Evolutionary conservation across 2,797 vertebrate genomes (phyloP), one percentile per base, ranked within the genome.

Genomic region (Luscinia luscinia): DNA sequence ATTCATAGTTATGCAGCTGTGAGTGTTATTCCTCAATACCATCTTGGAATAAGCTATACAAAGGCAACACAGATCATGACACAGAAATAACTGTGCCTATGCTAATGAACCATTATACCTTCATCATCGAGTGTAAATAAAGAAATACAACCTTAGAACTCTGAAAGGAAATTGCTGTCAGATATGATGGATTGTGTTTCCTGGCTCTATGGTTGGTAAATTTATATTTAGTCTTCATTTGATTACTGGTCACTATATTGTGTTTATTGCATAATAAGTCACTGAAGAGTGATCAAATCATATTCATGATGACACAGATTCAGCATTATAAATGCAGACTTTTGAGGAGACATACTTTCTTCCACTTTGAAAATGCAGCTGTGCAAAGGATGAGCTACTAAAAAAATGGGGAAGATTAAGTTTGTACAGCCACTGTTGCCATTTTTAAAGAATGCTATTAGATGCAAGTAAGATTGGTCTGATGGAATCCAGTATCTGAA

Each of bases 101-200:
- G 51, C 40, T 87, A 95, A 94, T 86, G 87, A 89, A 46, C 62
- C 68, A 68, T 93, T 92, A 85, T 89, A 72, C 54, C n/a, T 41
- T 79, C 90, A 51, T 73, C 59, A 86, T 28, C 6, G 34, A 90
- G 69, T 45, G 49, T 86, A 94, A 94, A 91, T 89, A 94, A 89
- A 91, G 68, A 93, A 94, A 84, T 75, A 58, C 20, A 74, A 28
- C 54, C 78, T 61, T 83, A 36, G 30, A 88, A 34, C 5, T 80
- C 62, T 73, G 69, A 87, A 91, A 91, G 90, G 82, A 96, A 96
- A 87, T 89, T 92, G 66, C 76, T 93, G 82, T 91, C 93, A 94
- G 52, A 91, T 78, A 78, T 81, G 69, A 94, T 62, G 48, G 68
- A 95, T 90, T 91, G 30, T 69, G 55, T 73, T 95, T 92, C 79